These are phyloP conservation scores for Oreochromis spilurus DNA, from an alignment of 2,113 vertebrate genomes.

Conservation along the genomic window DNA sequence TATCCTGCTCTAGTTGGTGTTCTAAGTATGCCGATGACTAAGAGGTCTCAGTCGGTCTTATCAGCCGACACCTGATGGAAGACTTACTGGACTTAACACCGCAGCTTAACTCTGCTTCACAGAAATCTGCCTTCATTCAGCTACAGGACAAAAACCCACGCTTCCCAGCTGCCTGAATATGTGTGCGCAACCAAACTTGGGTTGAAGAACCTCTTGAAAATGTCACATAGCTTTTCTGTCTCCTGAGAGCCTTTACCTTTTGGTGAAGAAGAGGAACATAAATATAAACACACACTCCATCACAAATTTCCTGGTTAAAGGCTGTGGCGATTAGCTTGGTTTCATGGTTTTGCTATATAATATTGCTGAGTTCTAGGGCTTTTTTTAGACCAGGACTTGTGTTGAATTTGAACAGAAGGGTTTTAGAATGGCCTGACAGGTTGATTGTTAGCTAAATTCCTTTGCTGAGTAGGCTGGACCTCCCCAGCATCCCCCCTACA, in stretches of 20 bases:
- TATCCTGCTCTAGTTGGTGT: conserved; percentile 13
- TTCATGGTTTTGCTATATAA: conserved; percentile 3
- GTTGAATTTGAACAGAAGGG: conserved; percentile 33
- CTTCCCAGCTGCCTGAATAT: conserved; percentile 19
- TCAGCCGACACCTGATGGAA: conserved; percentile 54
- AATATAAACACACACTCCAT: conserved; percentile 29
- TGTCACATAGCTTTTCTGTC: conserved; percentile 66
- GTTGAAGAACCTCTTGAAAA: conserved; percentile 60
- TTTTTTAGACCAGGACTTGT: conserved; percentile 20
- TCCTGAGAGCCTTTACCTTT: conserved; percentile 63
- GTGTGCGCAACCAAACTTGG: conserved; percentile 25
- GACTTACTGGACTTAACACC: conserved; percentile 59
- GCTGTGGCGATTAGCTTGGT: neutral
- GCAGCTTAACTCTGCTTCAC: conserved; percentile 45
- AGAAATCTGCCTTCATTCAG: conserved; percentile 45
- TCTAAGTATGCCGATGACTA: conserved; percentile 32
- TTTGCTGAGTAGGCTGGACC: conserved; percentile 56
- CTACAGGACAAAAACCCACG: conserved; percentile 8
- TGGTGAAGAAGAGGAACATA: conserved; percentile 45
- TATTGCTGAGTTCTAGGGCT: conserved; percentile 40
- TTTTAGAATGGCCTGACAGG: conserved; percentile 32
- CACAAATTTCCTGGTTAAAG: conserved; percentile 32
- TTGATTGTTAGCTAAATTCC: conserved; percentile 67
- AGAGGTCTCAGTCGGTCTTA: conserved; percentile 38
- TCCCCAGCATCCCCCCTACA: conserved; percentile 6